A percentile compares a stretch with the other conserved stretches of the same genome.
These are phyloP conservation scores for Pteruthius melanotis DNA, from an alignment of 2,113 vertebrate species.

Conservation along the genomic window DNA sequence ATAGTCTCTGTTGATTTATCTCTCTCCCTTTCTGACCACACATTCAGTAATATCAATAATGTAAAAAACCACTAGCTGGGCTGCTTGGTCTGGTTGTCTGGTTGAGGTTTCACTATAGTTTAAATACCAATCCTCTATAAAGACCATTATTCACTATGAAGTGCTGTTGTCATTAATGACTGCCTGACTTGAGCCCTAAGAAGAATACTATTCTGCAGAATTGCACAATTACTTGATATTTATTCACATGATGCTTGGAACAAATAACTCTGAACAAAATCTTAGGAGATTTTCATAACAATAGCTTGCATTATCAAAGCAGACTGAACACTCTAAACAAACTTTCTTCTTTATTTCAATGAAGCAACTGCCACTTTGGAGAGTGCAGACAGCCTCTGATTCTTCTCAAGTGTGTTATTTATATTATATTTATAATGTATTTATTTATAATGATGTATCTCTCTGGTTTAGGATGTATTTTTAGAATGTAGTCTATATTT, in stretches of 20 bases:
- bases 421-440: neutral
- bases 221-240: neutral
- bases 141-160: neutral
- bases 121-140: neutral
- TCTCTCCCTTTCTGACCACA: neutral
- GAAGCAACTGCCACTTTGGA: neutral
- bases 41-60: neutral
- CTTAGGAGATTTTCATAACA: neutral
- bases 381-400: neutral
- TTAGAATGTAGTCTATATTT: neutral
- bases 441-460: neutral
- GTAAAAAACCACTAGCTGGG: neutral
- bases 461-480: neutral
- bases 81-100: neutral
- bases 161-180: neutral
- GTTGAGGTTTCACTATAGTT: neutral
- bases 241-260: neutral
- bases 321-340: neutral
- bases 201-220: neutral
- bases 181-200: neutral
- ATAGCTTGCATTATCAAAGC: neutral
- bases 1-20: neutral
- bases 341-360: neutral
- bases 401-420: neutral
- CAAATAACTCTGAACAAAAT: neutral